Evolutionary conservation across 2,888 invertebrate genomes (phyloP), one percentile per base, ranked within the genome.

Genomic region (Pyrocoelia pectoralis): DNA sequence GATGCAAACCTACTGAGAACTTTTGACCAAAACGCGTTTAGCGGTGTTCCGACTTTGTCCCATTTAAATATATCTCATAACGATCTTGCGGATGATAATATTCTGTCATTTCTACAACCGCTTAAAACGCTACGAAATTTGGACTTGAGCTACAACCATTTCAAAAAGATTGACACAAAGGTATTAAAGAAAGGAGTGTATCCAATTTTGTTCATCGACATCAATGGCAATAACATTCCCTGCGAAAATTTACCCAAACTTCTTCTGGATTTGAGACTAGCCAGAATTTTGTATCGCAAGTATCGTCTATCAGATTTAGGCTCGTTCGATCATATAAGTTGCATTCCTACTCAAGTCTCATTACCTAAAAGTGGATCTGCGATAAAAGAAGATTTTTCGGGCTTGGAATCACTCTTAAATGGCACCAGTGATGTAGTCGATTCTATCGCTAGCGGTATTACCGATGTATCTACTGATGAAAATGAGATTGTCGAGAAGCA

Each of bases 1-100:
- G 24, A 24, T 2, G 17, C 14, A 6, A 46, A 46, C 17, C 8
- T n/a, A 10, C 1, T 46, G 1, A 18, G n/a, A 14, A 2, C 15
- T 3, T 2, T 46, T n/a, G 17, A 46, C 43, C 17, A 13, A 15
- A 28, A 5, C 19, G 49, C 10, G 1, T 56, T 29, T 15, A 18
- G 3, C 13, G 13, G 12, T 1, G 19, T 9, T 6, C 6, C n/a
- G 18, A 8, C 1, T 17, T 56, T 15, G 15, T n/a, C 1, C 10
- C 2, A 15, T 55, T 43, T 55, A 46, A 55, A 55, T 38, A n/a
- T 55, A 2, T 55, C 55, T 15, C 5, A 55, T 17, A 46, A 46
- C 17, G 10, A 46, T 2, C 46, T 46, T 33, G 8, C n/a, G 2
- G 33, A 33, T n/a, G n/a, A n/a, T n/a, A n/a, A n/a, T n/a, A n/a